Evolutionary conservation across 2,888 invertebrate genomes (phyloP).

Genomic region (Molorchus minor): DNA sequence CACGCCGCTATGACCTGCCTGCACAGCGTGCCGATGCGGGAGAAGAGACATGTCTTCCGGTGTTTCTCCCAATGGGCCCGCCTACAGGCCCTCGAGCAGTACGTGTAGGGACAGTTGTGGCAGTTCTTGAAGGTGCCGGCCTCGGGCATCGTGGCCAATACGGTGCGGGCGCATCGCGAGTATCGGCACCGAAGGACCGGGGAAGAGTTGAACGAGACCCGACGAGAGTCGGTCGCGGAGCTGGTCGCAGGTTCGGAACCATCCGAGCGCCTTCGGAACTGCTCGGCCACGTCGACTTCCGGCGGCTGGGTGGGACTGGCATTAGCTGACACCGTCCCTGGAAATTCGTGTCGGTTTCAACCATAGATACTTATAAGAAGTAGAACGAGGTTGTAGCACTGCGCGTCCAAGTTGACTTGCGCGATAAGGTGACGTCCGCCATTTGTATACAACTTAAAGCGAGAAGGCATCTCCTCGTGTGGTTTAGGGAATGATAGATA

Average conservation of each 20-base stretch:
- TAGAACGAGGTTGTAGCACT: too few relatives aligned
- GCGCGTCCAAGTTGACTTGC: too few relatives aligned
- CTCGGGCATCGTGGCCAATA: slow-evolving; percentile 78
- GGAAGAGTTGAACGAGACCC: slow-evolving; percentile 70
- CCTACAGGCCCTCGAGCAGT: slow-evolving; percentile 92
- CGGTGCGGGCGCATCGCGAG: slow-evolving; percentile 78
- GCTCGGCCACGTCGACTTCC: slow-evolving; percentile 48
- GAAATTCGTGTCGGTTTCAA: too few relatives aligned
- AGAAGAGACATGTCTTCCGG: slow-evolving; percentile 88
- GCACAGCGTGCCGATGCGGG: slow-evolving; percentile 89
- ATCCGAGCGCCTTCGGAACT: slow-evolving; percentile 71
- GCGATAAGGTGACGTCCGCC: too few relatives aligned
- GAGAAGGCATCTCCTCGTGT: too few relatives aligned
- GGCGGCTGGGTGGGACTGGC: slow-evolving; percentile 57
- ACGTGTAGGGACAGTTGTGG: slow-evolving; percentile 94
- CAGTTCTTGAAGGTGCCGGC: slow-evolving; percentile 88
- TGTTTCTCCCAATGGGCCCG: slow-evolving; percentile 94
- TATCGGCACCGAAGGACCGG: slow-evolving; percentile 74
- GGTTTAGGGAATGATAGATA: too few relatives aligned
- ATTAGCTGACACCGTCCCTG: slow-evolving; percentile 64
- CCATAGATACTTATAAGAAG: too few relatives aligned
- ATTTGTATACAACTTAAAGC: too few relatives aligned
- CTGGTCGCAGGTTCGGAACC: slow-evolving; percentile 67
- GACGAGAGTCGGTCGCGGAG: slow-evolving; percentile 61
- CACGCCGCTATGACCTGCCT: slow-evolving; percentile 83